Conservation (phyloP, 2,888 invertebrate genomes). For the Choristoneura rosaceana region DNA sequence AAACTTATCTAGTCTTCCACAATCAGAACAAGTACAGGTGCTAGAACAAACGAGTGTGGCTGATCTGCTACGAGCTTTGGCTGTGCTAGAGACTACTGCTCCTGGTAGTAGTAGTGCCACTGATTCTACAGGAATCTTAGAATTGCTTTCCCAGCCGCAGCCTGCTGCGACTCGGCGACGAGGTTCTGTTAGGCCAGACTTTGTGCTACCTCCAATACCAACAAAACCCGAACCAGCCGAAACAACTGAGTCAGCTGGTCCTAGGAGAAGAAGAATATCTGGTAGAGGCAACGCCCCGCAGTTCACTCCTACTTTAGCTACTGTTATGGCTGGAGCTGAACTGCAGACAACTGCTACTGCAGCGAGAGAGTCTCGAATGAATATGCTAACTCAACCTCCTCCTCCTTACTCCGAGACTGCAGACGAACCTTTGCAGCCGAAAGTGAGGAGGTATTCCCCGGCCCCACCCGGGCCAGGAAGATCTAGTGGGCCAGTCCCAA, state of each 20-base stretch:
- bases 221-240: conserved; percentile 58
- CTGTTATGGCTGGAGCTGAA: conserved; percentile 78
- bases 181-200: conserved; percentile 72
- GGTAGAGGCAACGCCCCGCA: conserved; percentile 74
- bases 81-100: conserved; percentile 85
- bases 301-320: conserved; percentile 78
- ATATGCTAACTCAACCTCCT: conserved; percentile 77
- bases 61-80: conserved; percentile 91
- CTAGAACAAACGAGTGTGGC: conserved; percentile 93
- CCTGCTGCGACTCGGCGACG: conserved; percentile 60
- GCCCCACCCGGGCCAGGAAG: conserved; percentile 70
- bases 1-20: conserved; percentile 69
- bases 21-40: conserved; percentile 85
- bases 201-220: conserved; percentile 59
- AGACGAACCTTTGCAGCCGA: conserved; percentile 63
- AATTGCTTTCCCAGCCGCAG: conserved; percentile 59
- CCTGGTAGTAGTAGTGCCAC: conserved; percentile 51
- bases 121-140: conserved; percentile 62
- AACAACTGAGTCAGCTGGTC: conserved; percentile 59
- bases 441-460: conserved; percentile 75
- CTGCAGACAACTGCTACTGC: conserved; percentile 76
- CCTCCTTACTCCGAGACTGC: conserved; percentile 74
- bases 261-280: conserved; percentile 73
- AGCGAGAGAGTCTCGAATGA: conserved; percentile 77
- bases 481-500: conserved; percentile 72